Percentiles rank a stretch among this genome's conserved stretches.
phyloP scores from a whole-genome alignment of 2,888 invertebrate species.

The Lasioglossum vierecki region DNA sequence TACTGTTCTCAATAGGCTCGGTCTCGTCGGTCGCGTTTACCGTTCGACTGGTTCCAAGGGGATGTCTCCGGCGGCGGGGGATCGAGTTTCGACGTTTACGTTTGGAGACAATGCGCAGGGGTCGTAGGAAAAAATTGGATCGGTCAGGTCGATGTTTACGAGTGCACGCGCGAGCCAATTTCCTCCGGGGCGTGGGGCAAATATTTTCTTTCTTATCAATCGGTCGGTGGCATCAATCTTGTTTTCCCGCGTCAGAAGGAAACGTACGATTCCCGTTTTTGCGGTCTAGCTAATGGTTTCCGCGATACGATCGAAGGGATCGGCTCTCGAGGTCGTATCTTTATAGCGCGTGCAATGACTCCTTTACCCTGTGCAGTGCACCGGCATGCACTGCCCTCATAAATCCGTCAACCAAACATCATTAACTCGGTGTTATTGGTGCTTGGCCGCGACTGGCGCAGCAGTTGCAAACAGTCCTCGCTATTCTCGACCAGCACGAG shows the following conservation, averaged over 20 bases:
- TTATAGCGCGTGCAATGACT: slow-evolving; percentile 73
- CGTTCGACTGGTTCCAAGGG: not conserved
- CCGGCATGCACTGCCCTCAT: slow-evolving; percentile 71
- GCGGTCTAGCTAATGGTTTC: slow-evolving; percentile 68
- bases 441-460: slow-evolving; percentile 71
- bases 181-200: slow-evolving; percentile 24
- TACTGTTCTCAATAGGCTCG: not conserved
- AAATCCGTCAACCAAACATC: slow-evolving; percentile 77
- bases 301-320: slow-evolving; percentile 72
- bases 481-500: slow-evolving; percentile 64
- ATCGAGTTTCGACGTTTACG: too few relatives aligned
- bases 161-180: slow-evolving; percentile 34
- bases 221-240: slow-evolving; percentile 65
- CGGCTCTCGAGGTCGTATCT: slow-evolving; percentile 68
- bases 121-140: not conserved
- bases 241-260: slow-evolving; percentile 51
- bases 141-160: slow-evolving; percentile 38
- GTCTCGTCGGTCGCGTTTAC: too few relatives aligned
- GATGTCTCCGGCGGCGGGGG: too few relatives aligned
- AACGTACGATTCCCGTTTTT: slow-evolving; percentile 62
- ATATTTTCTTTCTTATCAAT: slow-evolving; percentile 68
- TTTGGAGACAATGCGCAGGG: too few relatives aligned
- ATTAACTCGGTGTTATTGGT: slow-evolving; percentile 75
- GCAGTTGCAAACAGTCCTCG: slow-evolving; percentile 68
- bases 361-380: slow-evolving; percentile 61